Evolutionary conservation across 2,113 vertebrate species (phyloP).

Genomic region (Erythrocercus mccallii): DNA sequence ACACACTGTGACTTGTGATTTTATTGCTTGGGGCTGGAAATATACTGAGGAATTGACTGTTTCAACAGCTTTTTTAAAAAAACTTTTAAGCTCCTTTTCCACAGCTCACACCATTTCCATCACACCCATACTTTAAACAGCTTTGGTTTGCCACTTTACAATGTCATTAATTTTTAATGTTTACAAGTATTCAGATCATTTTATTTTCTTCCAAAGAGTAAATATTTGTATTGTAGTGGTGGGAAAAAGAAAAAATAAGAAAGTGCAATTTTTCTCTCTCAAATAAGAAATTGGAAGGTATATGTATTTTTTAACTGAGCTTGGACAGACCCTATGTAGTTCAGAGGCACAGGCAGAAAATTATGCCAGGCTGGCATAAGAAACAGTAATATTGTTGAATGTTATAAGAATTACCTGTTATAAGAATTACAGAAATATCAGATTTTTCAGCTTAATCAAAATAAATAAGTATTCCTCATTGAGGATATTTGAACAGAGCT

Average conservation of each 20-base stretch:
- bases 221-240: neutral
- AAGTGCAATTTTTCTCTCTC: neutral
- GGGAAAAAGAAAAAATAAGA: neutral
- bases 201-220: neutral
- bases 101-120: neutral
- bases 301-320: neutral
- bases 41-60: neutral
- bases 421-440: neutral
- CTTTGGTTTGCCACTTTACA: accelerated
- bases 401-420: neutral
- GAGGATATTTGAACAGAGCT: neutral
- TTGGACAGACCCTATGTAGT: neutral
- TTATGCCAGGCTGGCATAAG: neutral
- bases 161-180: neutral
- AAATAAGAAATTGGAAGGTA: neutral
- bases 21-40: neutral
- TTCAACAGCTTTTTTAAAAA: neutral
- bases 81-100: neutral
- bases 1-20: neutral
- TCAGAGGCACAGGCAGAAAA: neutral
- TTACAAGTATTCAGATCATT: accelerated
- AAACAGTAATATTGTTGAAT: neutral
- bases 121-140: accelerated
- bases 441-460: neutral
- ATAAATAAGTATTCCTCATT: neutral